phyloP scores from a whole-genome alignment of 2,113 vertebrate genomes.

The Picathartes gymnocephalus region DNA sequence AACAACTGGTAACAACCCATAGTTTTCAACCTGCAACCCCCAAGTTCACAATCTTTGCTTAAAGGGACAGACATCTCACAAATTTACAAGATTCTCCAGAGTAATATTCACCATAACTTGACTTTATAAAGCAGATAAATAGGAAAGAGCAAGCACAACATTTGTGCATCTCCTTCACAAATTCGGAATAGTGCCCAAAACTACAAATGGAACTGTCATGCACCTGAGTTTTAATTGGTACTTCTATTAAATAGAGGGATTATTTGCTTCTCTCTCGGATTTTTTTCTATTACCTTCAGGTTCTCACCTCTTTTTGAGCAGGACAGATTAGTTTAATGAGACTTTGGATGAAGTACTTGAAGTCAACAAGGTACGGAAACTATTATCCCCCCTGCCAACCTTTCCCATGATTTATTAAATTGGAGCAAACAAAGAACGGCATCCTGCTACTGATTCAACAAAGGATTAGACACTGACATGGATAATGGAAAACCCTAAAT shows the following conservation, averaged over 20 bases:
- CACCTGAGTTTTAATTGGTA: not conserved
- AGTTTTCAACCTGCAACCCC: not conserved
- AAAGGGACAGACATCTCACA: not conserved
- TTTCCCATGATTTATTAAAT: not conserved
- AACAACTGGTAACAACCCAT: accelerated
- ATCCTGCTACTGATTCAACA: not conserved
- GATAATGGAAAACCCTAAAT: not conserved
- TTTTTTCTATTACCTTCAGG: not conserved
- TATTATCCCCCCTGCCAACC: not conserved
- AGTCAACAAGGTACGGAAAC: not conserved
- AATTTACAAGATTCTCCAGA: not conserved
- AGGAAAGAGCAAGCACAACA: not conserved
- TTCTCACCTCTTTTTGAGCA: not conserved
- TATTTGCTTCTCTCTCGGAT: not conserved
- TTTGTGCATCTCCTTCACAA: accelerated
- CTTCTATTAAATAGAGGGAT: not conserved
- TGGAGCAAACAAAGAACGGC: not conserved
- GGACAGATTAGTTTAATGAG: not conserved
- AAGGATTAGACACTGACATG: not conserved
- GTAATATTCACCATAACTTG: no score
- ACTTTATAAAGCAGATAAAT: not conserved
- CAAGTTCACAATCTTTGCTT: not conserved
- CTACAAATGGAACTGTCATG: not conserved
- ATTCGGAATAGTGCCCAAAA: not conserved
- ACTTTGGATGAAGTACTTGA: not conserved